Conservation (phyloP, 2,797 vertebrate species). For the Astyanax mexicanus region DNA sequence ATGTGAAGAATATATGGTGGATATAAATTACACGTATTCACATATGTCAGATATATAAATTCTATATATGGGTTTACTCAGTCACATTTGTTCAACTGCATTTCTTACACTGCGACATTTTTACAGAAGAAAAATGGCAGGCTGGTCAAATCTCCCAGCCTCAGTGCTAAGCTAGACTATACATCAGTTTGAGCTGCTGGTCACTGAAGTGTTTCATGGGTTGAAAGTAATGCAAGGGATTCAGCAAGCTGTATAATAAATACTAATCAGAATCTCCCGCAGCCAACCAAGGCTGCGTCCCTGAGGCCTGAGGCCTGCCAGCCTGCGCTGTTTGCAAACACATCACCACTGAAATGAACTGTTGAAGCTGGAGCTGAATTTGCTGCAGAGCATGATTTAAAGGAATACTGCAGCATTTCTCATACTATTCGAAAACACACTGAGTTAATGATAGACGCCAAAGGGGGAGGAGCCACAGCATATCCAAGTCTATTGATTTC, state of each 20-base stretch:
- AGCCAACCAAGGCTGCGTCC: not conserved
- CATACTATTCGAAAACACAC: too few species aligned
- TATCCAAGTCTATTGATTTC: too few species aligned
- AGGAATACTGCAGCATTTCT: not conserved
- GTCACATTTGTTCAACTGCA: not conserved
- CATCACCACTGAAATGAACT: constrained; percentile 2
- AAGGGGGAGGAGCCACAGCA: not conserved
- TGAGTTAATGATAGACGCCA: not conserved
- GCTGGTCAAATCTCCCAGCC: not conserved
- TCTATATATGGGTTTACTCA: too few species aligned
- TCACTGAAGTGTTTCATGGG: not conserved
- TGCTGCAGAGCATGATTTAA: not conserved
- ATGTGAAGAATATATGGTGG: too few species aligned
- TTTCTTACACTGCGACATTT: not conserved
- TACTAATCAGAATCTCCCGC: constrained; percentile 3
- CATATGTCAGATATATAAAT: too few species aligned
- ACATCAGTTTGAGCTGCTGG: constrained; percentile 1
- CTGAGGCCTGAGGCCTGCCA: not conserved
- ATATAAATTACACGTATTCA: too few species aligned
- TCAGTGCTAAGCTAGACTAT: not conserved
- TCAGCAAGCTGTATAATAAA: constrained; percentile 4
- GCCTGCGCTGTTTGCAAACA: not conserved
- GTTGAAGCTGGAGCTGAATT: not conserved
- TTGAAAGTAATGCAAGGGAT: not conserved
- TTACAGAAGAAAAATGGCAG: constrained; percentile 10